Base-by-base conservation (phyloP, 2,113 vertebrate genomes). In the Microtus ochrogaster region DNA sequence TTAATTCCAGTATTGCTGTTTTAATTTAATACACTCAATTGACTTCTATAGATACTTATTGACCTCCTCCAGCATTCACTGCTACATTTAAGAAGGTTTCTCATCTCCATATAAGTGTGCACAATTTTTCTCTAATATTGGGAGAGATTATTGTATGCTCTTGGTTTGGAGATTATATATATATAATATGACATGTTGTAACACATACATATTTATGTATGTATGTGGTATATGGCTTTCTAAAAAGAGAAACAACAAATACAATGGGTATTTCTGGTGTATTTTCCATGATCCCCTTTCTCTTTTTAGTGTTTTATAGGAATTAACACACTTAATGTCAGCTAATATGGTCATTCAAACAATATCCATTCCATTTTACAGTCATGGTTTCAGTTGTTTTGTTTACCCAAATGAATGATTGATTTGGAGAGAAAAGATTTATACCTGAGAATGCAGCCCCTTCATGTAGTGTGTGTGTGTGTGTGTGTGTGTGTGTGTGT, bases 201-300 rank as follows among this genome's bases (percentile, higher is more conserved):
- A 65, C 24, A 65, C 24, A 65, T 26, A 66, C 11, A 36, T 16
- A 21, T 3, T 1, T 76, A 47, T 76, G 11, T 47, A 33, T 52
- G 14, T 79, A 79, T 79, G 6, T 77, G 7, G 16, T 73, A 47
- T 41, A 49, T 85, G 83, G 8, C 7, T 81, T 96, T 79, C 47
- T 92, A 55, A 92, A 73, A 33, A 91, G 86, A 93, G 68, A 58
- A 90, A 49, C 81, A 17, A 94, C 68, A 72, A 82, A 94, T 41
- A 55, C 30, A 92, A 39, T 4, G 82, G 10, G 63, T 0, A 39
- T 78, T 82, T 91, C 12, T 7, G 44, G 10, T 47, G 11, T 13
- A 86, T 73, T 94, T 77, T 49, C 21, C 87, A 8, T 49, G 30
- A 10, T 49, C 73, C 52, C 24, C 30, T 7, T 17, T 92, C 44